phyloP scores from a whole-genome alignment of 2,888 invertebrate genomes.

The Microctonus hyperodae region DNA sequence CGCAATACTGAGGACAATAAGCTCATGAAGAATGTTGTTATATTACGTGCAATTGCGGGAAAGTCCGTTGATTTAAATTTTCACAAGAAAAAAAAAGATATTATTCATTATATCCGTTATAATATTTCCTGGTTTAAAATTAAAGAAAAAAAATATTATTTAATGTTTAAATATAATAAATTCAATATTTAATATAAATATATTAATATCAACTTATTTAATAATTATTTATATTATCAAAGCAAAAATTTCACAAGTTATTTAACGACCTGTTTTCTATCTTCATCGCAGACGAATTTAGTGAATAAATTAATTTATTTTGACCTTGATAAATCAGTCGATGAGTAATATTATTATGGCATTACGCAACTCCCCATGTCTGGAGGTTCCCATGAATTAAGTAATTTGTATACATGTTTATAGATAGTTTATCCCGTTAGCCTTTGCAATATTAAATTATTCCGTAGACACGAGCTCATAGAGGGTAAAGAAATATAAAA shows the following conservation, averaged over 20 bases:
- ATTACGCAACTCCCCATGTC: conserved; percentile 23
- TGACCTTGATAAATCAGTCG: conserved; percentile 19
- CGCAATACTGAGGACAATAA: conserved; percentile 42
- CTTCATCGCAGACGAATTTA: not conserved
- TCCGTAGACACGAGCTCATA: conserved; percentile 6
- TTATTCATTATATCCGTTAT: not conserved
- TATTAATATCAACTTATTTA: not conserved
- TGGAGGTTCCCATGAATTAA: conserved; percentile 24
- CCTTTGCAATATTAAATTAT: conserved; percentile 28
- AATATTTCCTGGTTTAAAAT: too few relatives aligned
- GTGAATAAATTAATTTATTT: not conserved
- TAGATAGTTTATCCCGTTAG: conserved; percentile 26
- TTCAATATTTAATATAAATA: too few relatives aligned
- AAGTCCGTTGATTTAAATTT: not conserved
- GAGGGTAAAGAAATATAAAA: not conserved
- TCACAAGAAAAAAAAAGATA: not conserved
- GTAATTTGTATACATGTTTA: conserved; percentile 10
- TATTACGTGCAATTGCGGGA: conserved; percentile 2
- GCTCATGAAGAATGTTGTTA: conserved; percentile 27
- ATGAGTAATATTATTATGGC: conserved; percentile 11
- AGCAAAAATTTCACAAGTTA: not conserved
- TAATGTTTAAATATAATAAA: too few relatives aligned
- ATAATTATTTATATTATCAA: not conserved
- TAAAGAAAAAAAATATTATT: too few relatives aligned
- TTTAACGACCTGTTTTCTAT: not conserved